Conservation (phyloP, 2,888 invertebrate species). For the Gari tellinella region DNA sequence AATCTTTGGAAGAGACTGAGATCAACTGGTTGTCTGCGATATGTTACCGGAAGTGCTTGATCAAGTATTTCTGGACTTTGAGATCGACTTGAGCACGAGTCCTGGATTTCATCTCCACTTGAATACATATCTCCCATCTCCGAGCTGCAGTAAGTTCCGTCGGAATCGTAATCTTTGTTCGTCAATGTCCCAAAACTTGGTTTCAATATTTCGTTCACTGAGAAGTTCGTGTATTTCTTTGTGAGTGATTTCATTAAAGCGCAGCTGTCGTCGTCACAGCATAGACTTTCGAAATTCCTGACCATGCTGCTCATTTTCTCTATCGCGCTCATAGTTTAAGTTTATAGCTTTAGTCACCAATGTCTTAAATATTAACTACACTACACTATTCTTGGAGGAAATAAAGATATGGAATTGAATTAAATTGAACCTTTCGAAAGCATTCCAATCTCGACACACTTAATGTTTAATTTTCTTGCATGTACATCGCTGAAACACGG, state of each 20-base stretch:
- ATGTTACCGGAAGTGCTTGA: too few relatives aligned
- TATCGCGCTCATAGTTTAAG: too few relatives aligned
- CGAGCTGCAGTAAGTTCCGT: conserved; percentile 28
- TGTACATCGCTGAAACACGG: too few relatives aligned
- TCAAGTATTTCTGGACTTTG: conserved; percentile 5
- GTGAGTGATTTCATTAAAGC: neutral
- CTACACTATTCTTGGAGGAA: too few relatives aligned
- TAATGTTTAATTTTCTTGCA: too few relatives aligned
- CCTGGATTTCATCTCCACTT: conserved; percentile 34
- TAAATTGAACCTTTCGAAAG: too few relatives aligned
- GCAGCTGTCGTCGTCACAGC: conserved; percentile 12
- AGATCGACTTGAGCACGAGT: neutral
- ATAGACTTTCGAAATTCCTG: conserved; percentile 25
- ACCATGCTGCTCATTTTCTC: conserved; percentile 30
- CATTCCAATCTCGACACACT: too few relatives aligned
- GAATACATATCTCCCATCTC: conserved; percentile 31
- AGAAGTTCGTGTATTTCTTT: conserved; percentile 73
- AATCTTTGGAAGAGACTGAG: too few relatives aligned
- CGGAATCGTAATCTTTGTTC: conserved; percentile 20
- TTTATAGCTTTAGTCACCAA: too few relatives aligned
- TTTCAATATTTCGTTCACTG: conserved; percentile 78
- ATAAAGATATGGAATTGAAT: too few relatives aligned
- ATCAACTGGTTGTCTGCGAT: too few relatives aligned
- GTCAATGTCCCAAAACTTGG: conserved; percentile 69
- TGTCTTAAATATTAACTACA: too few relatives aligned